Evolutionary conservation across 2,797 vertebrate genomes (phyloP).

Genomic region (Lepus oiostolus): DNA sequence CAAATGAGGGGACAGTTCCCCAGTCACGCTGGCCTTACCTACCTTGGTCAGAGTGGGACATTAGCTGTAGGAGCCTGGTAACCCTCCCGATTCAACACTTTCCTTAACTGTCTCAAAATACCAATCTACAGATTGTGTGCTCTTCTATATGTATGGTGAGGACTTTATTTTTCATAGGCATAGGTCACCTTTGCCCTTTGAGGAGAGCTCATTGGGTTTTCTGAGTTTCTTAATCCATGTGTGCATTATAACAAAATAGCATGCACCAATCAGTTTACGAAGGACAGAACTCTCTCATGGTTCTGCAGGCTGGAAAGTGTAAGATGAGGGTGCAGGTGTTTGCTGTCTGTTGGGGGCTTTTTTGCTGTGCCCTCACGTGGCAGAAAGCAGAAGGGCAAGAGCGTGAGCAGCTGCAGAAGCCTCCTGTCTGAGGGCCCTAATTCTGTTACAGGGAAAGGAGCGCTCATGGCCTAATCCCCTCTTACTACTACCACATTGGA

Average conservation of each 20-base stretch:
- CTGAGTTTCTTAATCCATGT: background rate
- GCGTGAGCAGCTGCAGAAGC: background rate
- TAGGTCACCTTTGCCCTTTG: background rate
- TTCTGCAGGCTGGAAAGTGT: background rate
- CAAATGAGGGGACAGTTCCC: no score
- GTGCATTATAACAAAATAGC: background rate
- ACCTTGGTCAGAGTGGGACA: background rate
- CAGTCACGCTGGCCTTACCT: no score
- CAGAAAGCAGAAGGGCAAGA: no score
- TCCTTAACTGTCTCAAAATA: background rate
- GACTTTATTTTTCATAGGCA: background rate
- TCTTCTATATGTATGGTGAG: background rate
- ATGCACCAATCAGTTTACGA: background rate
- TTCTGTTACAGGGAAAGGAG: background rate
- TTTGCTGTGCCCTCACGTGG: background rate
- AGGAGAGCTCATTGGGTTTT: background rate
- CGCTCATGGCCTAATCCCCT: accelerated
- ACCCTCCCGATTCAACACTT: background rate
- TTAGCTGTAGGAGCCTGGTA: background rate
- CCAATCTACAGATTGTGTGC: accelerated
- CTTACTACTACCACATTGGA: background rate
- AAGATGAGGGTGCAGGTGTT: background rate
- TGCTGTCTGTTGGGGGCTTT: background rate
- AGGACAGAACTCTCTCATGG: background rate
- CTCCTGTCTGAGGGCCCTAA: no score